These are phyloP conservation scores for Borostomias antarcticus DNA, from an alignment of 2,797 vertebrate genomes.

Conservation along the genomic window DNA sequence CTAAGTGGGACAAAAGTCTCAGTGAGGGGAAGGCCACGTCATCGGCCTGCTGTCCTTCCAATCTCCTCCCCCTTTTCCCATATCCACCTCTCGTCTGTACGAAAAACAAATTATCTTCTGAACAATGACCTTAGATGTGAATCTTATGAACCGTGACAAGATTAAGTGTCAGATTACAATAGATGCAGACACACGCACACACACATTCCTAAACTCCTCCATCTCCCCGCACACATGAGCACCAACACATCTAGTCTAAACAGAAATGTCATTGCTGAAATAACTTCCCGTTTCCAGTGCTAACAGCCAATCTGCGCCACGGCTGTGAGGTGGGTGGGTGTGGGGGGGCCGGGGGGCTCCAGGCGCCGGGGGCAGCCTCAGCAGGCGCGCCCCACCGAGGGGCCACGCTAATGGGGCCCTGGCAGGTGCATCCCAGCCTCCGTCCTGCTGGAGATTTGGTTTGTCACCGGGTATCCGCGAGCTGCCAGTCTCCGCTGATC, in stretches of 20 bases:
- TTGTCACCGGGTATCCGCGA: slow-evolving; percentile 99
- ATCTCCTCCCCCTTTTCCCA: slow-evolving; percentile 43
- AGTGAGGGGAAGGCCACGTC: slow-evolving; percentile 42
- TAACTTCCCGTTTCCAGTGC: slow-evolving; percentile 99
- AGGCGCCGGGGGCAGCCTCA: slow-evolving; percentile 90
- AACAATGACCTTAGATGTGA: slow-evolving; percentile 39
- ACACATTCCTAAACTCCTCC: slow-evolving; percentile 43
- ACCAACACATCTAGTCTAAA: slow-evolving; percentile 79
- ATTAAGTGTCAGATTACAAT: slow-evolving; percentile 39
- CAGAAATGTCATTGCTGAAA: slow-evolving; percentile 98
- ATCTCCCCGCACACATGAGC: slow-evolving; percentile 41
- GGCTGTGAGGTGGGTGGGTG: slow-evolving; percentile 65
- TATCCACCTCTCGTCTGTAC: slow-evolving; percentile 51
- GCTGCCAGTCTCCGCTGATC: slow-evolving; percentile 99
- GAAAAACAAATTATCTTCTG: slow-evolving; percentile 51
- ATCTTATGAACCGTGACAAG: slow-evolving; percentile 53
- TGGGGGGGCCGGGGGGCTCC: slow-evolving; percentile 87
- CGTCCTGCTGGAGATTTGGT: slow-evolving; percentile 99
- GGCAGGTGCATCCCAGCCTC: slow-evolving; percentile 97
- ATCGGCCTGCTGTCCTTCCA: slow-evolving; percentile 16
- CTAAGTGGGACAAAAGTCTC: slow-evolving; percentile 46
- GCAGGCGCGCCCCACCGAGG: slow-evolving; percentile 89
- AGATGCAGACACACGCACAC: slow-evolving; percentile 20
- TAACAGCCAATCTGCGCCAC: slow-evolving; percentile 98
- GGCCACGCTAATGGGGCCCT: slow-evolving; percentile 97